Conservation (phyloP, 2,113 vertebrate species). For the Tachysurus fulvidraco region DNA sequence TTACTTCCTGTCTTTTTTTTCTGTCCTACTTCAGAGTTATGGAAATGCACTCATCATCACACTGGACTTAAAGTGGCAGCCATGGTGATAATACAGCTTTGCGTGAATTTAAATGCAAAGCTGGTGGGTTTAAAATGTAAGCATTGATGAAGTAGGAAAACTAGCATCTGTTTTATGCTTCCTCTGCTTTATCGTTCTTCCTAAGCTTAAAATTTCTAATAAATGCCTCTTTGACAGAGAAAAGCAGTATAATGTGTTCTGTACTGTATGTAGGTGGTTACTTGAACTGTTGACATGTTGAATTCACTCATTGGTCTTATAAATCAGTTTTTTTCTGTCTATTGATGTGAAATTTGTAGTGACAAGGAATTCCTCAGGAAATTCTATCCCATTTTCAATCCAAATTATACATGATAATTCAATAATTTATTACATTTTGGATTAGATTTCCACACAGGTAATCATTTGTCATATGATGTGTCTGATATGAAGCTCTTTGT, state of each 20-base stretch:
- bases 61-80: background rate
- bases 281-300: background rate
- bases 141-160: constrained; percentile 43
- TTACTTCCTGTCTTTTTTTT: constrained; percentile 59
- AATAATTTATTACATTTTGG: background rate
- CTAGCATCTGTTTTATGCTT: background rate
- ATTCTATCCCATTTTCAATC: background rate
- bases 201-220: constrained; percentile 49
- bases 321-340: background rate
- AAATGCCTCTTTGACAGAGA: constrained; percentile 23
- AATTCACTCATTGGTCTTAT: background rate
- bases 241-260: constrained; percentile 31
- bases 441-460: constrained; percentile 6
- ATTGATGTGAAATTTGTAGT: background rate
- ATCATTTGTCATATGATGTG: background rate
- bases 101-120: constrained; percentile 2
- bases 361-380: background rate
- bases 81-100: constrained; percentile 6
- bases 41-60: constrained; percentile 31
- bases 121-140: constrained; percentile 4
- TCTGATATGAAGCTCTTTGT: background rate
- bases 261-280: background rate
- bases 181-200: constrained; percentile 16
- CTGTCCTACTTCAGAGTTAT: constrained; percentile 48
- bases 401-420: background rate